A percentile compares a stretch with the other conserved stretches of the same genome.
Evolutionary conservation across 2,797 vertebrate genomes (phyloP).

Genomic region (Melanogrammus aeglefinus): DNA sequence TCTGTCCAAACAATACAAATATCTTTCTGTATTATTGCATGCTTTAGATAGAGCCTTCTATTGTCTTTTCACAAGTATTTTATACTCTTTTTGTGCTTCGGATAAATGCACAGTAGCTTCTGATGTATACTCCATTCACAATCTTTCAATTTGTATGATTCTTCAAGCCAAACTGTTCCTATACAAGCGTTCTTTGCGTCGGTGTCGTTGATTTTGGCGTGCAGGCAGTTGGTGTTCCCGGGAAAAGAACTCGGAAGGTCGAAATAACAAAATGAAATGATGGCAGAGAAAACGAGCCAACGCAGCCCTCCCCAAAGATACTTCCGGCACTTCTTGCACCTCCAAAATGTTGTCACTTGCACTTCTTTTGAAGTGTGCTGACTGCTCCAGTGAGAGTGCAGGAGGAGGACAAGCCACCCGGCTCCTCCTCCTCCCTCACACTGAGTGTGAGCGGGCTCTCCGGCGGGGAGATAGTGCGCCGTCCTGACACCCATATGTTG

Average conservation of each 20-base stretch:
- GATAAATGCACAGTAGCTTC: neutral
- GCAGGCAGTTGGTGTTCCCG: too few relatives aligned
- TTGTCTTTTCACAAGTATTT: too few relatives aligned
- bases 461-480: neutral
- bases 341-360: neutral
- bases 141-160: neutral
- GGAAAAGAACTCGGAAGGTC: too few relatives aligned
- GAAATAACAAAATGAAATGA: too few relatives aligned
- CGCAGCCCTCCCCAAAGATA: too few relatives aligned
- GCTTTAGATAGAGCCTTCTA: too few relatives aligned
- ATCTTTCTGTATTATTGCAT: neutral
- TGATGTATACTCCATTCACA: neutral
- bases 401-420: neutral
- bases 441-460: neutral
- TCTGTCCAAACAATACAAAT: neutral
- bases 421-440: neutral
- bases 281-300: too few relatives aligned
- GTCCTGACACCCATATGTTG: slow-evolving; percentile 11
- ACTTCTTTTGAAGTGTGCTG: neutral
- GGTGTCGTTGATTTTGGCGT: too few relatives aligned
- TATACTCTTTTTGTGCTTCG: neutral
- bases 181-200: too few relatives aligned
- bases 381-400: neutral
- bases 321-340: too few relatives aligned
- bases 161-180: neutral